phyloP scores from a whole-genome alignment of 2,113 vertebrate genomes.

The Poicephalus meyeri region DNA sequence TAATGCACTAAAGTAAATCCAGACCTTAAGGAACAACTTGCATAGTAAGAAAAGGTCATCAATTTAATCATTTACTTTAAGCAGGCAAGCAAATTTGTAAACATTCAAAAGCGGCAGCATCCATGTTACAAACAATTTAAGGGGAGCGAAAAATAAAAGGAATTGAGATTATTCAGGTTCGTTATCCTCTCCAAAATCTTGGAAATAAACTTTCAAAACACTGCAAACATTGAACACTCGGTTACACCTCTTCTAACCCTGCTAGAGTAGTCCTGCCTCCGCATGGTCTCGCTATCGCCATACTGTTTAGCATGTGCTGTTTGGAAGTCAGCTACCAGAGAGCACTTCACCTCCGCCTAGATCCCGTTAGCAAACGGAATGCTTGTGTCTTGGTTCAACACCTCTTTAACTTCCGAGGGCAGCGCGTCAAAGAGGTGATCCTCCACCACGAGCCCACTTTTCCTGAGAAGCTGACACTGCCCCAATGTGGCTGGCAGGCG shows the following conservation, averaged over 20 bases:
- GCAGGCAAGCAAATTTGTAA: constrained; percentile 84
- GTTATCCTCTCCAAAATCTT: constrained; percentile 66
- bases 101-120: constrained; percentile 85
- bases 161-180: constrained; percentile 75
- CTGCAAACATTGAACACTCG: constrained; percentile 73
- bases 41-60: constrained; percentile 80
- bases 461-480: constrained; percentile 89
- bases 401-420: constrained; percentile 92
- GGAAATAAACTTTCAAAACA: constrained; percentile 76
- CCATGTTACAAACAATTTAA: constrained; percentile 82
- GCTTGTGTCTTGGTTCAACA: constrained; percentile 89
- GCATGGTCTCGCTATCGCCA: constrained; percentile 46
- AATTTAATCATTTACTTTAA: constrained; percentile 83
- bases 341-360: constrained; percentile 59
- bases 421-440: constrained; percentile 97
- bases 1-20: constrained; percentile 68
- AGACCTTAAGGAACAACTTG: constrained; percentile 70
- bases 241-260: constrained; percentile 63
- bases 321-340: constrained; percentile 44
- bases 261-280: constrained; percentile 53
- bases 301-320: constrained; percentile 35
- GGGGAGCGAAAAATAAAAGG: constrained; percentile 46
- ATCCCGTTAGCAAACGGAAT: constrained; percentile 88
- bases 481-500: constrained; percentile 89
- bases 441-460: constrained; percentile 89